Percentiles rank a stretch among this genome's conserved stretches.
phyloP scores from a whole-genome alignment of 2,797 vertebrate genomes.

The Phalanger gymnotis region DNA sequence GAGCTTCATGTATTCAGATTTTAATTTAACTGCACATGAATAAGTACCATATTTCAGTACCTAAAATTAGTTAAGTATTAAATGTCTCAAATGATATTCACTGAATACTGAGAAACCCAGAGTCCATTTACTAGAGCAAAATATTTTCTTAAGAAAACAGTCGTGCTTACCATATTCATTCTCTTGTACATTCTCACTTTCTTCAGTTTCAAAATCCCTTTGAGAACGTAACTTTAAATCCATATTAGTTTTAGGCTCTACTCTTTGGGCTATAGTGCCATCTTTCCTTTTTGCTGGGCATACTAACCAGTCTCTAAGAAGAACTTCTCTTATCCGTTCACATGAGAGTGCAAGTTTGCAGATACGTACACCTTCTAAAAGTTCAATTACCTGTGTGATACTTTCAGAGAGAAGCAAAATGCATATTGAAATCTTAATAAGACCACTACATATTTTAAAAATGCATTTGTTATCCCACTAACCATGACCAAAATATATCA shows the following conservation, averaged over 20 bases:
- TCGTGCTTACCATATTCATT: constrained; percentile 73
- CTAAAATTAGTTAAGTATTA: background rate
- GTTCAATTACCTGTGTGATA: constrained; percentile 92
- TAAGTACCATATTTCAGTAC: constrained; percentile 55
- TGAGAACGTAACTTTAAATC: constrained; percentile 67
- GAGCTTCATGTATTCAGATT: constrained; percentile 17
- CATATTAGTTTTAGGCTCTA: constrained; percentile 70
- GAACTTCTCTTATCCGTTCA: constrained; percentile 91
- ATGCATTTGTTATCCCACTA: constrained; percentile 45
- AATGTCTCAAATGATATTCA: constrained; percentile 17
- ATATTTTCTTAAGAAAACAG: constrained; percentile 30
- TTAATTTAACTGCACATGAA: background rate
- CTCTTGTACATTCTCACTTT: constrained; percentile 75
- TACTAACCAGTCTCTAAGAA: constrained; percentile 90
- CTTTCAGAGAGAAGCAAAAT: constrained; percentile 84
- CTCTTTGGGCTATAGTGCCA: constrained; percentile 80
- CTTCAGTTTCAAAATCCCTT: constrained; percentile 58
- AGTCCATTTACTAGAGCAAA: constrained; percentile 53
- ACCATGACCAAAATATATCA: constrained; percentile 45
- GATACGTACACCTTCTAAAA: constrained; percentile 90
- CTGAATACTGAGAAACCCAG: background rate
- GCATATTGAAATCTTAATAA: constrained; percentile 58
- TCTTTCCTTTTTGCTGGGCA: constrained; percentile 88
- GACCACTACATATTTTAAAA: constrained; percentile 7
- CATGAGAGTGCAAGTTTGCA: constrained; percentile 87